These are phyloP conservation scores for Argyrosomus japonicus DNA, from an alignment of 2,113 vertebrate genomes.

Conservation along the genomic window DNA sequence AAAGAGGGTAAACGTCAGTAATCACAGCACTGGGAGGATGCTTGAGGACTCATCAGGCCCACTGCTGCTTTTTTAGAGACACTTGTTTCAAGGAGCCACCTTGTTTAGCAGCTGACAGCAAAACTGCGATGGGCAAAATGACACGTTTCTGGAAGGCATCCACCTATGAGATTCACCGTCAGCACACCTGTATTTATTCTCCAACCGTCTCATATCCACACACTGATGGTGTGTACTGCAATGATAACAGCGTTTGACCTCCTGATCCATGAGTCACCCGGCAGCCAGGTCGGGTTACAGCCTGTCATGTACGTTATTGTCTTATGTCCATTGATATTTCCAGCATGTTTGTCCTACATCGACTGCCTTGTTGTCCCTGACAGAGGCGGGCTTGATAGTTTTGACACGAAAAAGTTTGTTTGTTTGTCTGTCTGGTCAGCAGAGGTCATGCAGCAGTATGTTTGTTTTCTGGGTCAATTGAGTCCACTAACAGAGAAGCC, in stretches of 20 bases:
- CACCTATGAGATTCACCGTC: conserved; percentile 31
- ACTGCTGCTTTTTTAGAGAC: conserved; percentile 76
- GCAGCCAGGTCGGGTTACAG: conserved; percentile 28
- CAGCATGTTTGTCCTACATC: conserved; percentile 55
- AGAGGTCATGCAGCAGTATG: conserved; percentile 71
- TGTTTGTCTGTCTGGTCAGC: conserved; percentile 80
- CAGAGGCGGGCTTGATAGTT: conserved; percentile 51
- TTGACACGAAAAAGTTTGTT: conserved; percentile 77
- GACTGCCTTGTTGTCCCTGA: conserved; percentile 52
- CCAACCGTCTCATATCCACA: conserved; percentile 4
- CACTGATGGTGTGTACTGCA: conserved; percentile 6
- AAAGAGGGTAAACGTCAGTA: conserved; percentile 87
- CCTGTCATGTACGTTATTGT: conserved; percentile 34
- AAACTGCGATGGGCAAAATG: conserved; percentile 40
- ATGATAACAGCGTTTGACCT: conserved; percentile 36
- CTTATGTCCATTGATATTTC: conserved; percentile 64
- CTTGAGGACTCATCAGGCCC: conserved; percentile 79
- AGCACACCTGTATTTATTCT: conserved; percentile 63
- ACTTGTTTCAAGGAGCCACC: conserved; percentile 75
- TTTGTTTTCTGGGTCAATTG: conserved; percentile 80
- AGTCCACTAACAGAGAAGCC: conserved; percentile 67
- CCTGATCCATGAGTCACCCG: conserved; percentile 21
- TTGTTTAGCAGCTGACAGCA: conserved; percentile 67
- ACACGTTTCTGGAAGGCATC: conserved; percentile 47
- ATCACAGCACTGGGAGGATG: conserved; percentile 83